Percentiles rank a stretch among this genome's conserved stretches.
These are phyloP conservation scores for Drosophila barbarae DNA, from an alignment of 2,888 invertebrate genomes.

Conservation along the genomic window DNA sequence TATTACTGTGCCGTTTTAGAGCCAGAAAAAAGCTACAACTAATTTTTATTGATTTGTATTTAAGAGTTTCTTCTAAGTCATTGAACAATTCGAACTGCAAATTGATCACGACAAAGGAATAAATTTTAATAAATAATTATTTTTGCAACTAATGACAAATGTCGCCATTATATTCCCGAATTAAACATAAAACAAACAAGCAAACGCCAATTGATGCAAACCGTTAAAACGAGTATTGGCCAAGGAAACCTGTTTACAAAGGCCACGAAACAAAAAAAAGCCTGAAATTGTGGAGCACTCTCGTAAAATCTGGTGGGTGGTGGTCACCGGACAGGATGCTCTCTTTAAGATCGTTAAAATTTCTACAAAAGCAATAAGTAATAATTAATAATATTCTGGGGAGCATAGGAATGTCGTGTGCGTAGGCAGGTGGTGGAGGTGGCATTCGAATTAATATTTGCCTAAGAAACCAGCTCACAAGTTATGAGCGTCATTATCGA, in stretches of 20 bases:
- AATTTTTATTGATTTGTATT: slow-evolving; percentile 29
- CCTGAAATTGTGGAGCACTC: slow-evolving; percentile 13
- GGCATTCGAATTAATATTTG: neutral
- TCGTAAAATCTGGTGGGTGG: slow-evolving; percentile 26
- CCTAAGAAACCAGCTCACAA: slow-evolving; percentile 40
- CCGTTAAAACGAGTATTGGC: slow-evolving; percentile 43
- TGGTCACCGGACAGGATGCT: slow-evolving; percentile 18
- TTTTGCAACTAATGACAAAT: slow-evolving; percentile 20
- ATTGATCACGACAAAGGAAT: slow-evolving; percentile 36
- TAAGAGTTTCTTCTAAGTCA: slow-evolving; percentile 22
- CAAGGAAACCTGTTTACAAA: slow-evolving; percentile 34
- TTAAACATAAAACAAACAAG: slow-evolving; percentile 38
- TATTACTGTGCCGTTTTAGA: slow-evolving; percentile 12
- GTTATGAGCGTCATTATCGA: slow-evolving; percentile 50
- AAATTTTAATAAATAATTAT: slow-evolving; percentile 30
- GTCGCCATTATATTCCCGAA: slow-evolving; percentile 19
- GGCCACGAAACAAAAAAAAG: slow-evolving; percentile 15
- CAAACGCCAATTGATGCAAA: slow-evolving; percentile 30
- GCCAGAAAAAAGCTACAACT: slow-evolving; percentile 6
- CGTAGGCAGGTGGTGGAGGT: slow-evolving; percentile 25
- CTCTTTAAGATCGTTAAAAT: slow-evolving; percentile 11
- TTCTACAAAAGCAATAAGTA: slow-evolving; percentile 1
- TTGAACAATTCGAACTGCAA: slow-evolving; percentile 17
- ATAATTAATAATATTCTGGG: neutral
- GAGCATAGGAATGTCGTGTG: slow-evolving; percentile 36